Conservation (phyloP, 2,113 vertebrate species). For the Mustela lutreola region DNA sequence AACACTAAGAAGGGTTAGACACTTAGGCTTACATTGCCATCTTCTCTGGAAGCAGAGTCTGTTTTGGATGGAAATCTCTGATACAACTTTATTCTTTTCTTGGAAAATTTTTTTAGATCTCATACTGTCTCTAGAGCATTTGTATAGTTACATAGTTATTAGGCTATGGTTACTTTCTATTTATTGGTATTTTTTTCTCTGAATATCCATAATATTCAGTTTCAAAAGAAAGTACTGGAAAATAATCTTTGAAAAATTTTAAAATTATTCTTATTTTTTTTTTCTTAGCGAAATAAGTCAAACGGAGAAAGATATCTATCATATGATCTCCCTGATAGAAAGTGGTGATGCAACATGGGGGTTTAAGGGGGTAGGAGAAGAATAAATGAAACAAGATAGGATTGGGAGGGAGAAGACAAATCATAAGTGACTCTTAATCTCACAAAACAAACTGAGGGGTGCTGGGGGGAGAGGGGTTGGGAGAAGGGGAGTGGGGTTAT, state of each 20-base stretch:
- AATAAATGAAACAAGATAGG: too few species aligned
- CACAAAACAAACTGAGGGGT: too few species aligned
- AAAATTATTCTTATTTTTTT: not conserved
- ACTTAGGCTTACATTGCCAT: not conserved
- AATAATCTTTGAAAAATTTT: not conserved
- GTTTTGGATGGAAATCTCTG: constrained; percentile 32
- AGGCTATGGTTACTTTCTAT: not conserved
- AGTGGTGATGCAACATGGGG: too few species aligned
- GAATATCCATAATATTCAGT: not conserved
- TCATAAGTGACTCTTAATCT: too few species aligned
- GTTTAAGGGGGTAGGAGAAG: too few species aligned
- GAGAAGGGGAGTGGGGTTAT: too few species aligned
- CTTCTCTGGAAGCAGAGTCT: not conserved
- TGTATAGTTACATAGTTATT: constrained; percentile 13
- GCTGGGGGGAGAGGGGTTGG: too few species aligned
- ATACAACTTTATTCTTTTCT: constrained; percentile 16
- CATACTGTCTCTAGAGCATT: not conserved
- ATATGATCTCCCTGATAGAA: too few species aligned
- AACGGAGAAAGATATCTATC: too few species aligned
- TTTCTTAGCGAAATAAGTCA: not conserved
- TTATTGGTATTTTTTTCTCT: constrained; percentile 33
- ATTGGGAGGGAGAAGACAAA: too few species aligned
- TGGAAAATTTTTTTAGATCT: not conserved
- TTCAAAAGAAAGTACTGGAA: constrained; percentile 51
- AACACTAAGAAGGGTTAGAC: not conserved